Evolutionary conservation across 2,113 vertebrate genomes (phyloP), one percentile per base, ranked within the genome.

Genomic region (Ictalurus punctatus): DNA sequence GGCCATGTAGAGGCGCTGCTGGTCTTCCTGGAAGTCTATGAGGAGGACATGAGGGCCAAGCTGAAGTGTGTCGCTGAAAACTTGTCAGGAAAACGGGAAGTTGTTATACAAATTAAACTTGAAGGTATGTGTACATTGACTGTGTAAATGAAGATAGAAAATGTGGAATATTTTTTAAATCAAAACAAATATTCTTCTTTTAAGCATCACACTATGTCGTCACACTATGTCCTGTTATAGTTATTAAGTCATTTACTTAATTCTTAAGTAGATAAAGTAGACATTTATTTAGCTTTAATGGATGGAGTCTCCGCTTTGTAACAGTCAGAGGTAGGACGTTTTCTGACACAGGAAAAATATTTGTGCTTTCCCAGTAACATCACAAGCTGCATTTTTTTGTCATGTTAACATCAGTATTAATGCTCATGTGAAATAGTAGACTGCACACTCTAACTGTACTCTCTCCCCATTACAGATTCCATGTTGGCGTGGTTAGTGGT

Each of bases 21-120:
- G 40, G 82, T 96, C 87, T 93, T 99, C 87, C 48, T 95, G 52
- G 90, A 89, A n/a, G 93, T 99, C 0, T 91, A 90, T 59, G 95
- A 95, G 54, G 95, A 95, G 69, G 97, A 99, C 90, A 93, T 94
- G 83, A 90, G 92, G 52, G 95, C 93, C 0, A 94, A 96, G 87
- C 95, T 99, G 73, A 96, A 92, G 6, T 99, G 98, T 87, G 88
- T 96, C 63, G 92, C 96, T 40, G 88, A 85, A 2, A 98, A 97
- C 84, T 71, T 0, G 12, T 86, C 91, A 0, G 96, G 96, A 74
- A 93, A 87, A 76, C 96, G 96, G 93, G 96, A 94, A 40, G 94
- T 96, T 2, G 93, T 93, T 9, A 88, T 93, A 52, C 95, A 91
- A 16, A 95, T 99, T 85, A 96, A 92, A 79, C 88, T 96, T 37